Evolutionary conservation across 2,797 vertebrate species (phyloP), one percentile per base, ranked within the genome.

Genomic region (Mormyrops attenuatus): DNA sequence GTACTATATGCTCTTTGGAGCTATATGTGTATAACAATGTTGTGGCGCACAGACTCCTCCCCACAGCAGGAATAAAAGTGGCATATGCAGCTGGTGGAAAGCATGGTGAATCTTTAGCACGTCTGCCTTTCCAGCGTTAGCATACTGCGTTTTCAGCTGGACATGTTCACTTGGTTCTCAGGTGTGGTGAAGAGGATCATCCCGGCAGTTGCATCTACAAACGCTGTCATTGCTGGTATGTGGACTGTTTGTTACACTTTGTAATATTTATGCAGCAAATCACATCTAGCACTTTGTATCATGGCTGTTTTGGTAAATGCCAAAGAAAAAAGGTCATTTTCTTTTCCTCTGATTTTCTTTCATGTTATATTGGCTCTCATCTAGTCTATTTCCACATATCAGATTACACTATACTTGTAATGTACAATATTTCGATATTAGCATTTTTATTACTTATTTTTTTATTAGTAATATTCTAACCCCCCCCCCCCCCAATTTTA

Each of bases 211-310:
- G 97, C 97, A 2, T 98, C 98, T 89, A 98, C 98, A 92, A 99
- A 99, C 91, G 98, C 98, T 91, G 97, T 97, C 88, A 98, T 99
- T 94, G 97, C 97, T 95, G 98, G 98, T 99, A 96, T 69, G 95
- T 91, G 13, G 30, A 34, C 11, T 69, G 38, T 34, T 34, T 73
- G 69, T 73, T 73, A 73, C 69, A 15, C 11, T 69, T 34, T 69
- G 26, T 49, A 41, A 22, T 34, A 53, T 30, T 85, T 53, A 5
- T 52, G 47, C 11, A 50, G 30, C 30, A 34, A 49, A 3, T 86
- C 49, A 53, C 53, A 53, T 86, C 22, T 73, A 85, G 8, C 5
- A 22, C 8, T 85, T 38, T 17, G 34, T 73, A 38, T 73, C 15
- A 34, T 73, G 17, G 55, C 4, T 20, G 20, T n/a, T 57, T 57